Evolutionary conservation across 2,797 vertebrate species (phyloP).

Genomic region (Mormyrus hasselquistii): DNA sequence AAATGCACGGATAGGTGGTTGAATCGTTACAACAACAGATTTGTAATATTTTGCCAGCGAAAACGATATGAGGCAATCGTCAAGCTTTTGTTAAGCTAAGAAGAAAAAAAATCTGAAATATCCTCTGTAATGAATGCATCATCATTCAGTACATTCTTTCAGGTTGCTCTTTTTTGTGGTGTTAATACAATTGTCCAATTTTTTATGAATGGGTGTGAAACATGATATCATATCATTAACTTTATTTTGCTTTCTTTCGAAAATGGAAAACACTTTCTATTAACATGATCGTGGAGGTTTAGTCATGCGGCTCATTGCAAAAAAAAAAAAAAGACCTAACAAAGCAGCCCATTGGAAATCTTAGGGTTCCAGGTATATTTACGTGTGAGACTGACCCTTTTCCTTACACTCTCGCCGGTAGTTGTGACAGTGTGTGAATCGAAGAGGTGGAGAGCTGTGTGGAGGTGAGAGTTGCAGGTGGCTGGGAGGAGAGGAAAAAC

Average conservation of each 20-base stretch:
- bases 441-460: constrained; percentile 39
- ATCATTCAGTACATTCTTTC: neutral
- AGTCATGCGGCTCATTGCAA: neutral
- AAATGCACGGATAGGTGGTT: neutral
- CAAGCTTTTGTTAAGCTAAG: neutral
- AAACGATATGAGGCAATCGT: neutral
- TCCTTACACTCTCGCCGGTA: neutral
- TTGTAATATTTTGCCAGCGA: neutral
- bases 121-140: neutral
- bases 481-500: neutral
- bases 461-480: constrained; percentile 23
- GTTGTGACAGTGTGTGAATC: neutral
- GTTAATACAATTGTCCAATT: neutral
- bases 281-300: neutral
- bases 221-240: neutral
- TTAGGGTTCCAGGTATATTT: neutral
- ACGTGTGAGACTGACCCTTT: neutral
- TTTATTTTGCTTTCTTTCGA: neutral
- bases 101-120: neutral
- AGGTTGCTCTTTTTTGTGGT: neutral
- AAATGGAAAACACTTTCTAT: neutral
- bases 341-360: neutral
- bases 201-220: constrained; percentile 3
- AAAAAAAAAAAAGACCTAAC: neutral
- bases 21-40: neutral